A percentile compares a stretch with the other conserved stretches of the same genome.
phyloP scores from a whole-genome alignment of 30 jellyfish, hydroid and myxozoan species.

The Hydractinia echinata region DNA sequence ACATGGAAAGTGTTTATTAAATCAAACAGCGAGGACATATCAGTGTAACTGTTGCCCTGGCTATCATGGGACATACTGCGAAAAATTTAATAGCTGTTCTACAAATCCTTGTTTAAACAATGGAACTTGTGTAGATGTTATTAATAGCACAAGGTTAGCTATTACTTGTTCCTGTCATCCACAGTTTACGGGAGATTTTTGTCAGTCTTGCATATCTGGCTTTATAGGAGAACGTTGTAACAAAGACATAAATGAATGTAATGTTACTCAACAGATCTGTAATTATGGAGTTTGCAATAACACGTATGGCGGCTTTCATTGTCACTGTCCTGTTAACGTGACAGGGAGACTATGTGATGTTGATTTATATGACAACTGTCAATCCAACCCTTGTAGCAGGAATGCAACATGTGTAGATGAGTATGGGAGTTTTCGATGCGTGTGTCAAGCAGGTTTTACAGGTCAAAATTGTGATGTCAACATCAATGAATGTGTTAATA shows the following conservation, averaged over 20 bases:
- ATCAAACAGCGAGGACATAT: slow-evolving; percentile 10
- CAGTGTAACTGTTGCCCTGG: slow-evolving; percentile 61
- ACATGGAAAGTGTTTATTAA: slow-evolving; percentile 50
- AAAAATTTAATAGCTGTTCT: slow-evolving; percentile 56
- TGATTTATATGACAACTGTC: slow-evolving; percentile 58
- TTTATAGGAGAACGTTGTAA: slow-evolving; percentile 67
- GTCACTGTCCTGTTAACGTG: slow-evolving; percentile 59
- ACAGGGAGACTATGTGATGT: slow-evolving; percentile 73
- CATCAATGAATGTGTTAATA: slow-evolving; percentile 1
- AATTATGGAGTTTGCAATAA: slow-evolving; percentile 52
- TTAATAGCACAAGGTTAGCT: slow-evolving; percentile 37
- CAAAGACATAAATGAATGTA: slow-evolving; percentile 68
- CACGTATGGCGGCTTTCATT: slow-evolving; percentile 54
- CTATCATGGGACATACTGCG: slow-evolving; percentile 43
- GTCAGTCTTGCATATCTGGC: slow-evolving; percentile 56
- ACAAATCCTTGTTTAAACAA: slow-evolving; percentile 58
- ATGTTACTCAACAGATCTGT: background rate
- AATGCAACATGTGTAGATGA: slow-evolving; percentile 23
- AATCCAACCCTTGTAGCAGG: slow-evolving; percentile 38
- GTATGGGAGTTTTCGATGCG: background rate
- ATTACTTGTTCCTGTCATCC: slow-evolving; percentile 51
- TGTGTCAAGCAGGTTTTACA: slow-evolving; percentile 27
- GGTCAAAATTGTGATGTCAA: slow-evolving; percentile 15
- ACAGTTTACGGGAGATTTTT: slow-evolving; percentile 59
- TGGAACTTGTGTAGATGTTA: slow-evolving; percentile 64